Percentiles rank a stretch among this genome's conserved stretches.
Conservation (phyloP, 2,113 vertebrate species). For the Oryctolagus cuniculus region DNA sequence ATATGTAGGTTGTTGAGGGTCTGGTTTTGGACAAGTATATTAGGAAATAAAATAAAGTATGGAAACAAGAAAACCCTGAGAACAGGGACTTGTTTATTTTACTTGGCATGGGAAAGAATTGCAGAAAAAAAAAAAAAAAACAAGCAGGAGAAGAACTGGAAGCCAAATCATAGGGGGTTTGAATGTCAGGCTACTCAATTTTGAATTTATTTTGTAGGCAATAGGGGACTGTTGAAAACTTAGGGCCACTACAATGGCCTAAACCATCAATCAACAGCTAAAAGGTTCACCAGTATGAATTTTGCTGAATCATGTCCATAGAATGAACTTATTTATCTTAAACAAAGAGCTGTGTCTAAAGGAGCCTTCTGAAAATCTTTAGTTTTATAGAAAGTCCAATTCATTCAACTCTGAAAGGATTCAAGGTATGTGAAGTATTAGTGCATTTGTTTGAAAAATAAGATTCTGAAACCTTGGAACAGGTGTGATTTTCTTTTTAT, state of each 20-base stretch:
- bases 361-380: not conserved
- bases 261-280: not conserved
- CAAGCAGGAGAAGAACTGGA: not conserved
- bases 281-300: not conserved
- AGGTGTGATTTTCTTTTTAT: not conserved
- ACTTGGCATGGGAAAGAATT: not conserved
- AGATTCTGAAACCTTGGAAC: not conserved
- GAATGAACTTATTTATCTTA: not conserved
- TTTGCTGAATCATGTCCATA: not conserved
- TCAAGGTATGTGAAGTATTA: not conserved
- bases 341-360: constrained; percentile 29
- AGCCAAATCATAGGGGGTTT: not conserved
- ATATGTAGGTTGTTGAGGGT: not conserved
- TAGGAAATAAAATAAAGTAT: not conserved
- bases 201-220: constrained; percentile 54
- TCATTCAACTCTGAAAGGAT: not conserved
- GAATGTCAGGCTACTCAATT: not conserved
- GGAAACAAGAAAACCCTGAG: not conserved
- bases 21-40: not conserved
- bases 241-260: not conserved
- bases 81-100: not conserved
- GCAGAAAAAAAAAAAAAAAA: not conserved
- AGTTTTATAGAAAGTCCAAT: not conserved
- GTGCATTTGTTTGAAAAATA: constrained; percentile 33
- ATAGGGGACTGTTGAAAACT: not conserved